phyloP scores from a whole-genome alignment of 1,140 invertebrate genomes.

The Hestina assimilis region DNA sequence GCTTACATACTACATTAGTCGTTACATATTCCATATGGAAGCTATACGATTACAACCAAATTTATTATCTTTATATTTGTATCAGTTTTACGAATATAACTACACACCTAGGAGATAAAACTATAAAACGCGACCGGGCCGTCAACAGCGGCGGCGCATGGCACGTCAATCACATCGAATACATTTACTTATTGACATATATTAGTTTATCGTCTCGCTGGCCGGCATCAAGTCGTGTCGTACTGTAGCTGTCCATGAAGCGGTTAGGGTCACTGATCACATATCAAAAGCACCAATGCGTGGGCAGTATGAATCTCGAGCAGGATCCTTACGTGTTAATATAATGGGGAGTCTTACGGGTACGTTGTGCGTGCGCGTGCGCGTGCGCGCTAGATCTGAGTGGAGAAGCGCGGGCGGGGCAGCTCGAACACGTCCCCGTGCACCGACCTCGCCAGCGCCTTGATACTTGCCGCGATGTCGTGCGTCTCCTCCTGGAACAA shows the following conservation, averaged over 20 bases:
- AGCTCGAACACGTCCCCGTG: constrained; percentile 92
- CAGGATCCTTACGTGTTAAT: background rate
- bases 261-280: constrained; percentile 64
- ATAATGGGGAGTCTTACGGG: background rate
- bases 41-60: constrained; percentile 30
- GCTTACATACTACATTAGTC: constrained; percentile 39
- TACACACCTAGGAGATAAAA: constrained; percentile 8
- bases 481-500: constrained; percentile 56
- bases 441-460: constrained; percentile 90
- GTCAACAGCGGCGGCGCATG: constrained; percentile 8
- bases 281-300: constrained; percentile 58
- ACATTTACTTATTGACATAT: too few relatives aligned
- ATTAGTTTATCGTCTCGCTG: background rate
- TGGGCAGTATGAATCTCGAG: constrained; percentile 29
- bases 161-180: constrained; percentile 12
- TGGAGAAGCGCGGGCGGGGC: constrained; percentile 88
- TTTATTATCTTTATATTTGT: constrained; percentile 16
- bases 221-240: background rate
- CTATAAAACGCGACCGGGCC: constrained; percentile 4
- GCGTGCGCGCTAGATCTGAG: constrained; percentile 82
- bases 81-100: constrained; percentile 14
- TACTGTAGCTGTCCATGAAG: constrained; percentile 20
- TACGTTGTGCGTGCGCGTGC: background rate
- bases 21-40: constrained; percentile 33
- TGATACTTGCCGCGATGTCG: constrained; percentile 92